Percentiles rank a stretch among this genome's conserved stretches.
Evolutionary conservation across 92 coral and sea anemone species (phyloP).

Genomic region (Micromussa lordhowensis): DNA sequence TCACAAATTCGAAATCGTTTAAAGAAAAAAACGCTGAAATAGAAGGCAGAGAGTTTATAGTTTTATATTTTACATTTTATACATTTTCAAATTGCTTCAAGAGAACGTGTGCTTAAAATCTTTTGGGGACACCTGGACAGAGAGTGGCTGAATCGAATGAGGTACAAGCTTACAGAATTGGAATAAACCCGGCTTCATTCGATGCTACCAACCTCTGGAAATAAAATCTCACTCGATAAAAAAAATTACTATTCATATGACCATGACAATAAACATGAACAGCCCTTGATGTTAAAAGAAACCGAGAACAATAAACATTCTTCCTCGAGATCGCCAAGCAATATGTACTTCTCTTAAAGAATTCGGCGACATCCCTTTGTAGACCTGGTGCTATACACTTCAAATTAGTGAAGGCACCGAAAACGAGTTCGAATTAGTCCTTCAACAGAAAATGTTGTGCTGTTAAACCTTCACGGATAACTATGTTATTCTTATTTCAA

Average conservation of each 20-base stretch:
- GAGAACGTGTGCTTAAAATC: not conserved
- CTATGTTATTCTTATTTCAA: not conserved
- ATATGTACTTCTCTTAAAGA: slow-evolving; percentile 25
- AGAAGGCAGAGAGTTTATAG: not conserved
- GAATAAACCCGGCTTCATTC: not conserved
- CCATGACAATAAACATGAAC: slow-evolving; percentile 19
- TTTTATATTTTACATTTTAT: not conserved
- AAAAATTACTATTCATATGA: slow-evolving; percentile 6
- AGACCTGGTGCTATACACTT: not conserved
- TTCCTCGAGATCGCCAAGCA: slow-evolving; percentile 35
- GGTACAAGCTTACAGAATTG: not conserved
- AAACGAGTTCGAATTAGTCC: not conserved
- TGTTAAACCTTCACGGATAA: not conserved
- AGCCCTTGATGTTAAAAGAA: not conserved
- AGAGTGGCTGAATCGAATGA: not conserved
- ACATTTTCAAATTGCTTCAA: not conserved
- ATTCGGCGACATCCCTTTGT: not conserved
- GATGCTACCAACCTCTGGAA: not conserved
- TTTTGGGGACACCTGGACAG: not conserved
- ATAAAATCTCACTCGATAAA: not conserved
- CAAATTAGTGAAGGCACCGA: not conserved
- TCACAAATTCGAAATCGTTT: not conserved
- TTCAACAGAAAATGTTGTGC: not conserved
- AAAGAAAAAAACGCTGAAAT: not conserved
- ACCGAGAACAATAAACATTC: slow-evolving; percentile 30